phyloP scores from a whole-genome alignment of 2,888 invertebrate species.

The Hyles lineata region DNA sequence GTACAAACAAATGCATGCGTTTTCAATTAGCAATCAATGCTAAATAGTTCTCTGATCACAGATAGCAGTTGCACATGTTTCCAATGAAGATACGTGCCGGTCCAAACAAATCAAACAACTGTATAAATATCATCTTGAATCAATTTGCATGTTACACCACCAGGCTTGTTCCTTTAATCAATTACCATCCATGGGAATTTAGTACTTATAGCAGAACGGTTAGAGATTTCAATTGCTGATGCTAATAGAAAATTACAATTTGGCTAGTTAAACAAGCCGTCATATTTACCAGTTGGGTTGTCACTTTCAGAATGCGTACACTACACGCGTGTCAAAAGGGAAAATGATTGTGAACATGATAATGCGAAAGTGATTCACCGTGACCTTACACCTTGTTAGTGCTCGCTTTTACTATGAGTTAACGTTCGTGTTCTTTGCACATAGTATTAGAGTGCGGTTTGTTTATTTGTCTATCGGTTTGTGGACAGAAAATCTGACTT shows the following conservation, averaged over 20 bases:
- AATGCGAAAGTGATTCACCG: conserved; percentile 26
- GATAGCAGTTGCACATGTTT: conserved; percentile 15
- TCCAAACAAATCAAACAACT: conserved; percentile 18
- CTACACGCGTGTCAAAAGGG: conserved; percentile 41
- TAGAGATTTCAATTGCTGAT: background rate
- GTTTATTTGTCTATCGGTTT: conserved; percentile 29
- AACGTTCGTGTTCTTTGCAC: conserved; percentile 8
- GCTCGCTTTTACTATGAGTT: conserved; percentile 21
- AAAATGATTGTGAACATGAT: conserved; percentile 37
- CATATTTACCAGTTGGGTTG: conserved; percentile 37
- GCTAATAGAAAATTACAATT: background rate
- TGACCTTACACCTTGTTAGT: conserved; percentile 25
- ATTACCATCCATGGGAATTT: background rate
- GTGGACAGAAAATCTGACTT: background rate
- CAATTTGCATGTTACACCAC: conserved; percentile 16
- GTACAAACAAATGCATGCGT: background rate
- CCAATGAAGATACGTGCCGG: conserved; percentile 1
- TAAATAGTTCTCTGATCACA: conserved; percentile 1
- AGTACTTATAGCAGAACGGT: background rate
- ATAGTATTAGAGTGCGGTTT: background rate
- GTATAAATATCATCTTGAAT: conserved; percentile 26
- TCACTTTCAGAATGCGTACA: conserved; percentile 38
- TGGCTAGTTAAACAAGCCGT: conserved; percentile 35
- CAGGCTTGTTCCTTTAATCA: background rate
- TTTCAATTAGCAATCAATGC: conserved; percentile 19